Percentiles rank a stretch among this genome's conserved stretches.
Conservation (phyloP, 2,113 vertebrate species). For the Eleginops maclovinus region DNA sequence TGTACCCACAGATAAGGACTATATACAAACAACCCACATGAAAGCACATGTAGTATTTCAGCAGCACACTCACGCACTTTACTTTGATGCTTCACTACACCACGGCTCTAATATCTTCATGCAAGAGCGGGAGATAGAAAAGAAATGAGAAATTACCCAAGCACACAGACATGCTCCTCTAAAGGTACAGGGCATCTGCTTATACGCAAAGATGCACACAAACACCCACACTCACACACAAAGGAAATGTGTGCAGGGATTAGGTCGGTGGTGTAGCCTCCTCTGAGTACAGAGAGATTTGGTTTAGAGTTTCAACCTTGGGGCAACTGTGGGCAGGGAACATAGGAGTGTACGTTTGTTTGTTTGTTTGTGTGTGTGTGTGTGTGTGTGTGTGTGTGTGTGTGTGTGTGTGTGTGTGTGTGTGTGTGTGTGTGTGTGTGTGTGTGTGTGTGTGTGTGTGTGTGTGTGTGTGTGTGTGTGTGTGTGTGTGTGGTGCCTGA, state of each 20-base stretch:
- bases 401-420: slow-evolving; percentile 15
- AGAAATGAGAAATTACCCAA: background rate
- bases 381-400: slow-evolving; percentile 27
- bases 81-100: slow-evolving; percentile 24
- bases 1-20: background rate
- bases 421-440: slow-evolving; percentile 31
- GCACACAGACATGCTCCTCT: slow-evolving; percentile 10
- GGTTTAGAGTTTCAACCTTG: slow-evolving; percentile 74
- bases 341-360: slow-evolving; percentile 35
- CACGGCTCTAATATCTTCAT: slow-evolving; percentile 12
- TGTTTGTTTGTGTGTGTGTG: slow-evolving; percentile 24
- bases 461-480: slow-evolving; percentile 29
- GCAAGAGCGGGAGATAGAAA: slow-evolving; percentile 12
- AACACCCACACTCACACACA: slow-evolving; percentile 8
- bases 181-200: slow-evolving; percentile 28
- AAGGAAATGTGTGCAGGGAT: slow-evolving; percentile 34
- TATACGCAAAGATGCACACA: slow-evolving; percentile 35
- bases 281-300: slow-evolving; percentile 52
- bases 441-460: slow-evolving; percentile 3
- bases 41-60: slow-evolving; percentile 19
- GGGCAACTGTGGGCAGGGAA: slow-evolving; percentile 49
- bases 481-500: slow-evolving; percentile 23
- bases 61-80: slow-evolving; percentile 30
- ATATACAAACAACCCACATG: slow-evolving; percentile 19
- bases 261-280: slow-evolving; percentile 34